Evolutionary conservation across 2,888 invertebrate genomes (phyloP), one percentile per base, ranked within the genome.

Genomic region (Anoplius nigerrimus): DNA sequence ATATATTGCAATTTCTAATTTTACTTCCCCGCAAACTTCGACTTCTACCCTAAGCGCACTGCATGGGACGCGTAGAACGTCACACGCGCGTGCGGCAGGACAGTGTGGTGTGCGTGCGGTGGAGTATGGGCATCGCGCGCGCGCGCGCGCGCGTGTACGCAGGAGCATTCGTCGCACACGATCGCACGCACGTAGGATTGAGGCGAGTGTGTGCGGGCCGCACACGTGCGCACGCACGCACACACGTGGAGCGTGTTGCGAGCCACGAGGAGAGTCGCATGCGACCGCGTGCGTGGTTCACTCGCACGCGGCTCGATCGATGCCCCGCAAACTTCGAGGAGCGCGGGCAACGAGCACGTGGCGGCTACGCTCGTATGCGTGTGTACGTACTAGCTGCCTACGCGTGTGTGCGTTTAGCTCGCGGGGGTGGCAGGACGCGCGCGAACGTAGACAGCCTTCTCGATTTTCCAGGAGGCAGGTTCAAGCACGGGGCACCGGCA

Each of bases 281-380:
- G 74, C 70, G 71, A 76, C 78, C 78, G 78, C 78, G 78, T 75
- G 78, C 69, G 74, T 70, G 61, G 58, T 72, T 64, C 58, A 62
- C 69, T 24, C 59, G 68, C 48, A 64, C 52, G 68, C 13, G 43
- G 69, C 71, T 71, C 84, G 86, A 86, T 86, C 86, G 86, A 84
- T 86, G 83, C 80, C 80, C 85, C 76, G 84, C 80, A 82, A 86
- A 86, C 81, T 82, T 85, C 71, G 72, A 71, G 78, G 60, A 21
- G 62, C 58, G 71, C 70, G 71, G 68, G 68, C 68, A 74, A 73
- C 76, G 81, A 82, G 78, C 83, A 83, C 82, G 83, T 83, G 83
- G 78, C 79, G 56, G 66, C 42, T 42, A 15, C 53, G 54, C 15
- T n/a, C 43, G 34, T 24, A 45, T 34, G 18, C 22, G 20, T 58